Conservation (phyloP, 2,888 invertebrate species). For the Danaus chrysippus region DNA sequence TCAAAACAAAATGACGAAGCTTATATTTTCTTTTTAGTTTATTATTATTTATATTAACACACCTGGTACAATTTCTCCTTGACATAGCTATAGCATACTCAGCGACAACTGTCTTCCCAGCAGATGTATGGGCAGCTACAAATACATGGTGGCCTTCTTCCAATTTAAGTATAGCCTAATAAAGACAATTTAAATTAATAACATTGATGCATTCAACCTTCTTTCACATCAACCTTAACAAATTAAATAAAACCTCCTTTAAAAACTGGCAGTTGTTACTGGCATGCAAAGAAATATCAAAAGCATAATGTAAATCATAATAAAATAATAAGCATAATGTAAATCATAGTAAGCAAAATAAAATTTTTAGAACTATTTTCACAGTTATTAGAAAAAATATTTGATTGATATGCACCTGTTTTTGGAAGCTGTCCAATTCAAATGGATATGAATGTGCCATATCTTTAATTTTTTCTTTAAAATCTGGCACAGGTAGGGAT, state of each 20-base stretch:
- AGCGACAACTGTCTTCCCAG: slow-evolving; percentile 99
- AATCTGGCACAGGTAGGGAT: slow-evolving; percentile 88
- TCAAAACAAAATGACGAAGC: too few relatives aligned
- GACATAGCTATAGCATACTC: slow-evolving; percentile 99
- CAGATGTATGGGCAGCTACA: slow-evolving; percentile 99
- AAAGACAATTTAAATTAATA: slow-evolving; percentile 4
- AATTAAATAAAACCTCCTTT: too few relatives aligned
- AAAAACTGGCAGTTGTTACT: too few relatives aligned
- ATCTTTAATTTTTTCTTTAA: slow-evolving; percentile 87
- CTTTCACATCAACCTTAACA: too few relatives aligned
- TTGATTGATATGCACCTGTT: slow-evolving; percentile 79
- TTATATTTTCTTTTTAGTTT: too few relatives aligned
- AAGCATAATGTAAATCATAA: too few relatives aligned
- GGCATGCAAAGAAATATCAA: too few relatives aligned
- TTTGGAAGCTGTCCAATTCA: slow-evolving; percentile 97
- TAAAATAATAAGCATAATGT: too few relatives aligned
- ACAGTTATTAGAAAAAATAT: too few relatives aligned
- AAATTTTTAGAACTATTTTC: too few relatives aligned
- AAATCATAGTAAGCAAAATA: too few relatives aligned
- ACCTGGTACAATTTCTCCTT: slow-evolving; percentile 93
- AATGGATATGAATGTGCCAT: slow-evolving; percentile 93
- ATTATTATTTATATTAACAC: slow-evolving; percentile 14
- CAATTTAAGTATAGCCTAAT: slow-evolving; percentile 91
- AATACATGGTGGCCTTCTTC: slow-evolving; percentile 97
- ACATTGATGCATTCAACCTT: neutral